A percentile compares a stretch with the other conserved stretches of the same genome.
Evolutionary conservation across 2,113 vertebrate genomes (phyloP).

Genomic region (Thunnus thynnus): DNA sequence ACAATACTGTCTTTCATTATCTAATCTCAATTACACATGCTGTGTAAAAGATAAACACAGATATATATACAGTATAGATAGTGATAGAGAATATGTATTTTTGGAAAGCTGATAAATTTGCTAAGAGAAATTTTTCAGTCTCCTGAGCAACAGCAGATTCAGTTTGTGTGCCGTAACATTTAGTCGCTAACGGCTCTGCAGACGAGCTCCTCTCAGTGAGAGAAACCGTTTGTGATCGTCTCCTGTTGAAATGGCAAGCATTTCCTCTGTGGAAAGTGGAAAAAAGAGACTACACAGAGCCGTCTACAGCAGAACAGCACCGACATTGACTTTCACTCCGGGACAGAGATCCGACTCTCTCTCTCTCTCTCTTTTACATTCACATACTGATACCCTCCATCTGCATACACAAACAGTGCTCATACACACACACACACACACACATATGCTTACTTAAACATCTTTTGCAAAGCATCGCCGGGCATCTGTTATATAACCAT

Average conservation of each 20-base stretch:
- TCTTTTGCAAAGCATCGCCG: not conserved
- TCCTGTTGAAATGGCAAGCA: constrained; percentile 49
- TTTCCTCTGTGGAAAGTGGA: constrained; percentile 64
- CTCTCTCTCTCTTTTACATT: not conserved
- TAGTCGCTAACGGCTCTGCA: constrained; percentile 1
- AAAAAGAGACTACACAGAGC: constrained; percentile 35
- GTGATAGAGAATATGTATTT: not conserved
- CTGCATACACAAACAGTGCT: not conserved
- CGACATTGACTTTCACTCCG: constrained; percentile 44
- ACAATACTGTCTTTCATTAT: not conserved
- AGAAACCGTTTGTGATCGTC: constrained; percentile 44
- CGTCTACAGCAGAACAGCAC: constrained; percentile 54
- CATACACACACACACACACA: constrained; percentile 6
- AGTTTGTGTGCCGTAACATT: constrained; percentile 5
- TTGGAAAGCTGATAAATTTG: not conserved
- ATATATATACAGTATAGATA: not conserved
- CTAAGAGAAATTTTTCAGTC: not conserved
- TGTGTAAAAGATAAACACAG: not conserved
- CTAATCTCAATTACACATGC: too few species aligned
- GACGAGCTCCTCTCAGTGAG: constrained; percentile 30
- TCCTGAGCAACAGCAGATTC: not conserved
- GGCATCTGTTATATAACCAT: not conserved
- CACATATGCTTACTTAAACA: not conserved
- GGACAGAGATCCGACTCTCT: constrained; percentile 6
- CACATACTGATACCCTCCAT: not conserved